Evolutionary conservation across 2,797 vertebrate genomes (phyloP), one percentile per base, ranked within the genome.

Genomic region (Paramormyrops hopkinsi): DNA sequence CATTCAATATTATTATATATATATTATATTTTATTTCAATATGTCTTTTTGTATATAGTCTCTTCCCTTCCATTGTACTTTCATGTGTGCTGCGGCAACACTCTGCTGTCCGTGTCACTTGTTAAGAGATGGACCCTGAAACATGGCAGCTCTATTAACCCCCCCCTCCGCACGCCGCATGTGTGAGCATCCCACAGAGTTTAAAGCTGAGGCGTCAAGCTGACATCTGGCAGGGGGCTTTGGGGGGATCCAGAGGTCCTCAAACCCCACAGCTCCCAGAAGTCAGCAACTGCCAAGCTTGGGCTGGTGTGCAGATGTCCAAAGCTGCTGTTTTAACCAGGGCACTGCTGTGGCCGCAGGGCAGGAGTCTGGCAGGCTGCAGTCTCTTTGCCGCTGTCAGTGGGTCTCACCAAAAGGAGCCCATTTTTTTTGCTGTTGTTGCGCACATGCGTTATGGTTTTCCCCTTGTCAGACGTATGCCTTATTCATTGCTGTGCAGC

Each of bases 151-250:
- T 22, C 41, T 84, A 29, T 50, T 84, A 50, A 84, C 33, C 19
- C 82, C 5, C 73, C 73, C 3, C 73, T 2, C 19, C 1, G 1
- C 37, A 41, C 73, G 2, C 33, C 9, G 17, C 33, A 54, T 59
- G 29, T 87, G 11, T 33, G 17, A 69, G 37, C n/a, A 11, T 88
- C 33, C 19, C 62, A 29, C n/a, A 19, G 33, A 9, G 17, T 50
- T 88, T 88, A 29, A 69, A 88, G 59, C 87, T 33, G 44, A 76
- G 12, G 29, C 48, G 14, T 54, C 84, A 86, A 54, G 84, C 84
- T 53, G 51, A 54, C 84, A 86, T 86, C 50, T 86, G 84, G 22
- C 84, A 54, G 22, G 50, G 84, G 25, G n/a, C 51, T 86, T 76
- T 33, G 48, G 83, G 50, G 5, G 48, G 48, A 8, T 54, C 22